Percentiles rank a stretch among this genome's conserved stretches.
These are phyloP conservation scores for Heliconius erato DNA, from an alignment of 2,888 invertebrate species.

Conservation along the genomic window DNA sequence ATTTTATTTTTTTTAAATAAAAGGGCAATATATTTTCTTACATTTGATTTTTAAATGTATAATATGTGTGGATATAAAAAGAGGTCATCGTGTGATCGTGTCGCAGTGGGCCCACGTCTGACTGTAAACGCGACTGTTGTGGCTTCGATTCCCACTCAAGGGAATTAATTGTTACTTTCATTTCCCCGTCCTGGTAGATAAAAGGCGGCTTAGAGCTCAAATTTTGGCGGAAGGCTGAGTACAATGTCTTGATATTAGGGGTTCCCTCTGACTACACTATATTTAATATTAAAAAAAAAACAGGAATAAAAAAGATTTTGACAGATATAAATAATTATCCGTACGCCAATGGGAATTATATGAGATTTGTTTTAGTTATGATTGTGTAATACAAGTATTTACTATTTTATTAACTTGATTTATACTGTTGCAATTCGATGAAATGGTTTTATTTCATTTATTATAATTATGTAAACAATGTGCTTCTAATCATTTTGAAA, in stretches of 20 bases:
- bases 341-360: slow-evolving; percentile 46
- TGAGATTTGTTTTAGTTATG: slow-evolving; percentile 62
- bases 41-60: no score
- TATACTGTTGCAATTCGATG: slow-evolving; percentile 57
- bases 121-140: background rate
- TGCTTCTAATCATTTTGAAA: slow-evolving; percentile 85
- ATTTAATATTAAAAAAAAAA: no score
- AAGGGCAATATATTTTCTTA: background rate
- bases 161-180: background rate
- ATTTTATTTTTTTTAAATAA: background rate
- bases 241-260: no score
- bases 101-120: background rate
- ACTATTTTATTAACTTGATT: slow-evolving; percentile 70
- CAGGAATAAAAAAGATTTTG: slow-evolving; percentile 21
- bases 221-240: no score
- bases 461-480: slow-evolving; percentile 81
- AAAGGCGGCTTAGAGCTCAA: no score
- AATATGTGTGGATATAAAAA: no score
- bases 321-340: slow-evolving; percentile 38
- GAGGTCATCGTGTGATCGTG: no score
- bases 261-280: no score
- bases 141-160: background rate
- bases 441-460: slow-evolving; percentile 65
- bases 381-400: slow-evolving; percentile 55
- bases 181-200: background rate